Conservation (phyloP, 1,140 invertebrate species). For the Probaryconus sp. region DNA sequence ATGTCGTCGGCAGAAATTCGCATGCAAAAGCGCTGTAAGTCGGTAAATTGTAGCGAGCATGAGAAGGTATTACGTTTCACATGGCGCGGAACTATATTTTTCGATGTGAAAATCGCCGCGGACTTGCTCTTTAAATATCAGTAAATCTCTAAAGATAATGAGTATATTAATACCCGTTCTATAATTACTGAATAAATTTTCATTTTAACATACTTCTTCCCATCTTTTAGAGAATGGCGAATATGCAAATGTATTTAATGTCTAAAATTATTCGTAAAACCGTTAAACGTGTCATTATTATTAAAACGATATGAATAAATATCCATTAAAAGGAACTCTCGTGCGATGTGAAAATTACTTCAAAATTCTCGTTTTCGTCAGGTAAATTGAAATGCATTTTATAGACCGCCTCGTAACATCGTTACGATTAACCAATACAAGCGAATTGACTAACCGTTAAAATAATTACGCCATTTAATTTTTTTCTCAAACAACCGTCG, state of each 20-base stretch:
- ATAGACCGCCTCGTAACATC: too few relatives aligned
- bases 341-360: too few relatives aligned
- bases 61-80: constrained; percentile 53
- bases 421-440: too few relatives aligned
- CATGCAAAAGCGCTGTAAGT: constrained; percentile 59
- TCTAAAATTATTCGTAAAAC: constrained; percentile 4
- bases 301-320: neutral
- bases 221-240: neutral
- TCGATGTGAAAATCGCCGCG: constrained; percentile 17
- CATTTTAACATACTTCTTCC: constrained; percentile 15
- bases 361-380: too few relatives aligned
- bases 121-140: constrained; percentile 15
- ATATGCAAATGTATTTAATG: neutral
- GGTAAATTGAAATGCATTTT: too few relatives aligned
- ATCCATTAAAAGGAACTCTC: too few relatives aligned
- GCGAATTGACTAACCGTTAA: too few relatives aligned
- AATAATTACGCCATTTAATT: too few relatives aligned
- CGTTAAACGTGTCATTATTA: constrained; percentile 1
- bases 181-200: constrained; percentile 32
- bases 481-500: too few relatives aligned
- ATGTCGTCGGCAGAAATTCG: constrained; percentile 56
- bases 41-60: constrained; percentile 45
- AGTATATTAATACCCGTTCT: constrained; percentile 34
- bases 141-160: constrained; percentile 33
- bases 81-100: constrained; percentile 24